These are phyloP conservation scores for Urocynchramus pylzowi DNA, from an alignment of 2,113 vertebrate species.

Conservation along the genomic window DNA sequence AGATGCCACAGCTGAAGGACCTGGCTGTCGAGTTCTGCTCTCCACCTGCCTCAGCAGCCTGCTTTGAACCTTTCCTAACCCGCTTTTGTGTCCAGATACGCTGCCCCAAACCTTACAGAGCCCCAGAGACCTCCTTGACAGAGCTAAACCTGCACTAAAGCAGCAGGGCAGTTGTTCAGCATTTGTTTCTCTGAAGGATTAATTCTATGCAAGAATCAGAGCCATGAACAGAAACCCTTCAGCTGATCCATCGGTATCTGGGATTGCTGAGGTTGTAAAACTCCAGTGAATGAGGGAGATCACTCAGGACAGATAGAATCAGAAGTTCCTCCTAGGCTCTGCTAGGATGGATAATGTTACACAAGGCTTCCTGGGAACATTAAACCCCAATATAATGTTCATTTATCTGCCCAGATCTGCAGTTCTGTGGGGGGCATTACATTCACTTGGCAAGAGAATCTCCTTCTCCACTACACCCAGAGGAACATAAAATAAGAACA, in stretches of 20 bases:
- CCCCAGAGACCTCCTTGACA: rapidly evolving
- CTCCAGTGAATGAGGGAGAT: neutral
- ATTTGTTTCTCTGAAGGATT: neutral
- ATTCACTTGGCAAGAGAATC: neutral
- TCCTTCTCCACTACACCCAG: neutral
- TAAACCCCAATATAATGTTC: neutral
- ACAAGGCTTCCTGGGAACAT: neutral
- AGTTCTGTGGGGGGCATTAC: neutral
- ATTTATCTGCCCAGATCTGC: neutral
- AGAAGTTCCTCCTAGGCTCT: neutral
- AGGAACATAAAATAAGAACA: neutral
- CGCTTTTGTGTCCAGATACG: neutral
- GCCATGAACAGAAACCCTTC: neutral
- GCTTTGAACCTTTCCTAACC: neutral
- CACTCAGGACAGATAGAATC: neutral
- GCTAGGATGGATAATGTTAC: neutral
- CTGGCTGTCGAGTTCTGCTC: neutral
- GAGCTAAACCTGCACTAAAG: neutral
- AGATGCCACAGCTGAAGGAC: neutral
- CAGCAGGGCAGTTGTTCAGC: neutral
- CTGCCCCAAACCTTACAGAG: neutral
- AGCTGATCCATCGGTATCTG: rapidly evolving
- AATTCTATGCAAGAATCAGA: neutral
- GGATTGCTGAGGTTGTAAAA: neutral
- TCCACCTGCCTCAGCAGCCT: neutral